Base-by-base conservation (phyloP, 2,888 invertebrate genomes). In the Trichogramma dendrolimi region DNA sequence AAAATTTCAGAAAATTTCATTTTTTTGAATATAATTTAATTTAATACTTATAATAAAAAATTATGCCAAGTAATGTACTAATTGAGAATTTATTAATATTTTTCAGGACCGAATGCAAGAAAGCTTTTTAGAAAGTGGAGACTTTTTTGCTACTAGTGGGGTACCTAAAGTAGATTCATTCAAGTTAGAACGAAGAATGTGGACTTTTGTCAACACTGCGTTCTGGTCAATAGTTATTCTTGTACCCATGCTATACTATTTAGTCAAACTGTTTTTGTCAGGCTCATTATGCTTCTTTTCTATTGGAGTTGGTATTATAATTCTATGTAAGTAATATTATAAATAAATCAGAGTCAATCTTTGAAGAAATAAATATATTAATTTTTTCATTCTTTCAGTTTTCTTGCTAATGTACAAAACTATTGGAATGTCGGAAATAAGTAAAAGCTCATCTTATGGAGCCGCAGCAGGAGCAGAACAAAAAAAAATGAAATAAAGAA, bases 361-460 rank as follows among this genome's bases (percentile, higher is more conserved):
- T 61, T 54, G 52, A 61, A 50, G 60, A 63, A 58, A 66, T 65
- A 10, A 49, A 60, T 60, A 58, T 61, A 57, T 14, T 64, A 49
- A 50, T 62, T 50, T 48, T 66, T 52, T 57, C 52, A 60, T 52
- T 55, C 8, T 74, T 73, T 59, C 84, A 92, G 92, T 92, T 81
- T 89, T 87, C 78, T 79, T 88, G 68, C 81, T 91, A 40, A 85
- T 93, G 79, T 86, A 89, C 72, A 89, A 90, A 78, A 86, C 90
- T 52, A 90, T 94, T 71, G 89, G 89, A 57, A 88, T 91, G 86
- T 90, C 92, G 2, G 87, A 92, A 80, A 92, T 92, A 71, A 90
- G 89, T 75, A 89, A 90, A 79, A 90, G 87, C 47, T 93, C 93
- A 41, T 88, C 88, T 5, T 94, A 93, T 75, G 93, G 93, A 66